Evolutionary conservation across 2,113 vertebrate species (phyloP).

Genomic region (Excalfactoria chinensis): DNA sequence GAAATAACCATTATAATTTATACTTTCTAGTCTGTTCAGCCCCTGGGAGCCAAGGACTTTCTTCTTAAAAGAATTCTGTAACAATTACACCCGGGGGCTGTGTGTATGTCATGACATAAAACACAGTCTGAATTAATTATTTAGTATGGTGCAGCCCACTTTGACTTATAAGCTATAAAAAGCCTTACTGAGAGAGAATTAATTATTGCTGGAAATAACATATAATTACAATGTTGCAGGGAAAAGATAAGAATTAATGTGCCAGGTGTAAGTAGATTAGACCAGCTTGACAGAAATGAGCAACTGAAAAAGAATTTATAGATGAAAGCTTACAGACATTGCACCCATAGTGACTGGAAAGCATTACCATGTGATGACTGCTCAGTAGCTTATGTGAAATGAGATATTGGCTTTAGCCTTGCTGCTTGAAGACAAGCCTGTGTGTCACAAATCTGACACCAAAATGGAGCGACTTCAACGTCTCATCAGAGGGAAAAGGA

Average conservation of each 20-base stretch:
- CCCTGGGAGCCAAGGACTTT: constrained; percentile 41
- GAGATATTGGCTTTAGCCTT: constrained; percentile 64
- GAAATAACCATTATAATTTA: constrained; percentile 37
- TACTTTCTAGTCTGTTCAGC: constrained; percentile 46
- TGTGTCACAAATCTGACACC: constrained; percentile 60
- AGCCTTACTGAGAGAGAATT: constrained; percentile 71
- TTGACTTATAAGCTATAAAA: constrained; percentile 78
- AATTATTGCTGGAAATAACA: constrained; percentile 79
- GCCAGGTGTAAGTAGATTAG: constrained; percentile 80
- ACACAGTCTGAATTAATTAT: constrained; percentile 74
- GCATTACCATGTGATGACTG: constrained; percentile 51
- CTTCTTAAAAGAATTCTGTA: constrained; percentile 58
- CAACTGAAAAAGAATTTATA: constrained; percentile 74
- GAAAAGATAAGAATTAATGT: constrained; percentile 80
- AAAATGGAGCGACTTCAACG: constrained; percentile 54
- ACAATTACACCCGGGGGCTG: constrained; percentile 38
- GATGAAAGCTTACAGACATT: constrained; percentile 71
- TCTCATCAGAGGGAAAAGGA: neutral
- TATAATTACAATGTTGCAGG: constrained; percentile 79
- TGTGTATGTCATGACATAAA: constrained; percentile 74
- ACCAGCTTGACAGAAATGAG: constrained; percentile 75
- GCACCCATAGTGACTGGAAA: constrained; percentile 55
- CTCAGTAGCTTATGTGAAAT: constrained; percentile 65
- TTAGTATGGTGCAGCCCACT: constrained; percentile 72
- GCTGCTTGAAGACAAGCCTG: constrained; percentile 54